Conservation (phyloP, 92 coral and sea anemone genomes). For the Umimayanthus chanpuru region DNA sequence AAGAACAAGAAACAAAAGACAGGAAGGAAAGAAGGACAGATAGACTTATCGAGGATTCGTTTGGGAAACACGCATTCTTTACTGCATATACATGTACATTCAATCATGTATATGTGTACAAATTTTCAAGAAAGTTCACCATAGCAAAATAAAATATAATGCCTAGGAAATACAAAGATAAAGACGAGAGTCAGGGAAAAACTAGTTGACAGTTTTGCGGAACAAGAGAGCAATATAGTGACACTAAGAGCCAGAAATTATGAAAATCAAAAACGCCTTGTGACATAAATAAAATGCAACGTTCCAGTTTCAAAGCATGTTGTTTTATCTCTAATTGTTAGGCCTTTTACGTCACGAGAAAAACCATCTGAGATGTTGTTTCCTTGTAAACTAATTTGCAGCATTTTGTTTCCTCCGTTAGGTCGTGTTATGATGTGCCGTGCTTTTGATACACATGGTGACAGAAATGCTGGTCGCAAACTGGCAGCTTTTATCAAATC, state of each 20-base stretch:
- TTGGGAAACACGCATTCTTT: too few species aligned
- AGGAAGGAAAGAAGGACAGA: too few species aligned
- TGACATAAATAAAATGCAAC: too few species aligned
- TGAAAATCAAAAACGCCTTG: background rate
- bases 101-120: too few species aligned
- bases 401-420: background rate
- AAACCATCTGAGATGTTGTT: background rate
- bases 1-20: too few species aligned
- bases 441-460: conserved; percentile 21
- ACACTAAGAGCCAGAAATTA: background rate
- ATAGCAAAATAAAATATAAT: too few species aligned
- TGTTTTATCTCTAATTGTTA: background rate
- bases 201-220: background rate
- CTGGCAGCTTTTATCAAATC: conserved; percentile 19
- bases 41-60: too few species aligned
- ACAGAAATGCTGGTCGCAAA: background rate
- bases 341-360: background rate
- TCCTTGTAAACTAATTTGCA: background rate
- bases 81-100: too few species aligned
- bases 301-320: too few species aligned
- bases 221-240: background rate
- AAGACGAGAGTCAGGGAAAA: too few species aligned
- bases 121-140: too few species aligned
- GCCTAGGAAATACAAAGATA: too few species aligned
- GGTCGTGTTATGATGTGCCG: conserved; percentile 22